Conservation (phyloP, 2,888 invertebrate genomes). For the Spodoptera littoralis region DNA sequence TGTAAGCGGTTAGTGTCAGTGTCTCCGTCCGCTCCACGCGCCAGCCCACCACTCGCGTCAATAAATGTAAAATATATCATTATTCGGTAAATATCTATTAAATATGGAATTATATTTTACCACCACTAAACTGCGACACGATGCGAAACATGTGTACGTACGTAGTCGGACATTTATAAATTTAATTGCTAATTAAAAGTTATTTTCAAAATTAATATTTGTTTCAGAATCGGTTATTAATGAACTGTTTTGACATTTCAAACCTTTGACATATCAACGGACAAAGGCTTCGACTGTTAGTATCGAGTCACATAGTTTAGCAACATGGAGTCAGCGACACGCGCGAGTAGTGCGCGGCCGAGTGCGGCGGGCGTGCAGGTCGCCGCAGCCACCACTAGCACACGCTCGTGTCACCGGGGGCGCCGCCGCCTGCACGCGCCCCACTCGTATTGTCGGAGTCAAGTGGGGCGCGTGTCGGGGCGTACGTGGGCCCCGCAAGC, state of each 20-base stretch:
- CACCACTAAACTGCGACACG: neutral
- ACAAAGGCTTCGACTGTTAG: no score
- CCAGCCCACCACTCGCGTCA: constrained; percentile 1
- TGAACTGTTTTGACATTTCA: no score
- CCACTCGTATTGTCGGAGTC: no score
- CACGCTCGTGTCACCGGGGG: constrained; percentile 74
- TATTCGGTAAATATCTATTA: no score
- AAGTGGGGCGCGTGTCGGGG: neutral
- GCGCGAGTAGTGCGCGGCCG: neutral
- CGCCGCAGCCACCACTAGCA: constrained; percentile 70
- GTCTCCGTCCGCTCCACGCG: constrained; percentile 17
- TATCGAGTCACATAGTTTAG: neutral
- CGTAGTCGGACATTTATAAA: no score
- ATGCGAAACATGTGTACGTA: neutral
- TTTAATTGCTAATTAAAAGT: no score
- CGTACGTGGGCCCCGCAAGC: constrained; percentile 41
- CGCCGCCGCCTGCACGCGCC: neutral
- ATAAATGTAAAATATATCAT: no score
- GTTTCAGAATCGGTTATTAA: no score
- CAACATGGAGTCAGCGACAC: neutral
- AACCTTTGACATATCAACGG: no score
- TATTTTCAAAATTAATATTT: no score
- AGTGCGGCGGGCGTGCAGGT: constrained; percentile 23
- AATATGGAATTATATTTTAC: no score
- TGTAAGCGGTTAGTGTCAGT: constrained; percentile 35